Percentiles rank a stretch among this genome's conserved stretches.
Evolutionary conservation across 1,140 invertebrate genomes (phyloP).

Genomic region (Leucophenga varia): DNA sequence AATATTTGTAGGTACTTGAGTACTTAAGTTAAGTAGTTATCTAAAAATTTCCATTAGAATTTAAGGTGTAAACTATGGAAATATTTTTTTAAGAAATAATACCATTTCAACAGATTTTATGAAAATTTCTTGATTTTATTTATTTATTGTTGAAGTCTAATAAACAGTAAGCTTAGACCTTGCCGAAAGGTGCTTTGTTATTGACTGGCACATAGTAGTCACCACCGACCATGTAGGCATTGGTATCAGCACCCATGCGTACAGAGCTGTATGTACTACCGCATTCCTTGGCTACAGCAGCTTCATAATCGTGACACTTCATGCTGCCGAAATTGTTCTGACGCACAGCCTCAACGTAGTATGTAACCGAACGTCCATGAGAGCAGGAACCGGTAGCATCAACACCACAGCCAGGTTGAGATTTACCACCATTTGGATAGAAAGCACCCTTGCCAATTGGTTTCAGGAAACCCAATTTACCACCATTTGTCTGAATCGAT

Average conservation of each 20-base stretch:
- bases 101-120: no score
- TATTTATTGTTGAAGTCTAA: conserved; percentile 37
- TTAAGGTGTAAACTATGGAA: no score
- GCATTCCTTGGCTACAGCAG: conserved; percentile 31
- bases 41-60: no score
- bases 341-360: conserved; percentile 59
- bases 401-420: conserved; percentile 61
- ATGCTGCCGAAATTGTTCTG: conserved; percentile 31
- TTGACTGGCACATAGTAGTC: conserved; percentile 41
- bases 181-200: conserved; percentile 45
- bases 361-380: conserved; percentile 60
- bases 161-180: conserved; percentile 43
- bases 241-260: conserved; percentile 54
- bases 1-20: no score
- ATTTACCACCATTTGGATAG: conserved; percentile 58
- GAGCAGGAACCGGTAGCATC: conserved; percentile 55
- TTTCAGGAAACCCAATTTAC: conserved; percentile 59
- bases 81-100: no score
- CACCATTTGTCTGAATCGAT: conserved; percentile 70
- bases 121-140: conserved; percentile 3
- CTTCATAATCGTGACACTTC: conserved; percentile 32
- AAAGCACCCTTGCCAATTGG: conserved; percentile 58
- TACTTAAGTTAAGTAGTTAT: no score
- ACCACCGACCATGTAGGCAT: conserved; percentile 49
- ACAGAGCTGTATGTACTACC: conserved; percentile 33